A percentile compares a stretch with the other conserved stretches of the same genome.
phyloP scores from a whole-genome alignment of 2,113 vertebrate genomes.

The Channa maculata region DNA sequence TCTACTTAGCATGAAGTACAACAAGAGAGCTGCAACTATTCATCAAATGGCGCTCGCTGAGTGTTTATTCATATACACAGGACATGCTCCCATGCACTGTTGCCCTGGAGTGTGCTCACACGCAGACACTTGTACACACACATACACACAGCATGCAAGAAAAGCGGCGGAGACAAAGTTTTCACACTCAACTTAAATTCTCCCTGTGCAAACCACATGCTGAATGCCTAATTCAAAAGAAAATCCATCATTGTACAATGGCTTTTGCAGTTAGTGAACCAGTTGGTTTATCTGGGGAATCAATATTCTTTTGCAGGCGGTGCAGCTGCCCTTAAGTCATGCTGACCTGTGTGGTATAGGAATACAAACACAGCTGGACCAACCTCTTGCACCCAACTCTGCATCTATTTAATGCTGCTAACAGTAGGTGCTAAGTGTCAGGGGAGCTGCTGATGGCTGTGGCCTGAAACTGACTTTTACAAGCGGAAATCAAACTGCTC shows the following conservation, averaged over 20 bases:
- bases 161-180: constrained; percentile 49
- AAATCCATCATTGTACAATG: constrained; percentile 70
- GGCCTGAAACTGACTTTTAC: constrained; percentile 58
- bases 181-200: constrained; percentile 55
- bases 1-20: constrained; percentile 50
- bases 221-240: constrained; percentile 69
- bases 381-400: constrained; percentile 36
- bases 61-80: constrained; percentile 69
- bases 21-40: constrained; percentile 39
- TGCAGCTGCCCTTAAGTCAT: constrained; percentile 51
- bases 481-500: constrained; percentile 76
- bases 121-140: neutral
- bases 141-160: constrained; percentile 44
- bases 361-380: constrained; percentile 56
- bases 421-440: constrained; percentile 49
- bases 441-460: constrained; percentile 53
- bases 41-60: constrained; percentile 47
- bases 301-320: constrained; percentile 60
- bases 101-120: constrained; percentile 39
- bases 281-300: constrained; percentile 63
- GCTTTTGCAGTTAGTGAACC: constrained; percentile 55
- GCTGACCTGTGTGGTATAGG: constrained; percentile 47
- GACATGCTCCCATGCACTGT: constrained; percentile 58
- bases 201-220: constrained; percentile 54
- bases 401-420: constrained; percentile 59